A percentile compares a stretch with the other conserved stretches of the same genome.
These are phyloP conservation scores for Entomobrya proxima DNA, from an alignment of 2,888 invertebrate species.

Conservation along the genomic window DNA sequence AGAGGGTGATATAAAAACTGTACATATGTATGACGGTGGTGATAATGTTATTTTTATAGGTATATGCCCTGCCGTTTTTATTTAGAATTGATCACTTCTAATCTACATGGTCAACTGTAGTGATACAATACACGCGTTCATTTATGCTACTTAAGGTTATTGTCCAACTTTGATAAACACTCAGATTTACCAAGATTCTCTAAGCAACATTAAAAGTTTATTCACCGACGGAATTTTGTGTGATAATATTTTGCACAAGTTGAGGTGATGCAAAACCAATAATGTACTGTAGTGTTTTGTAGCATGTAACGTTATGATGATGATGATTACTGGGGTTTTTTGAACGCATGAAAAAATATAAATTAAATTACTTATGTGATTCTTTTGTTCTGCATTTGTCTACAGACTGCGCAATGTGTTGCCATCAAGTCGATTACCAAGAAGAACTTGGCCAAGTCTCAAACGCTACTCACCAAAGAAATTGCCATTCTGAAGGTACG, in stretches of 20 bases:
- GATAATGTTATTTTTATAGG: too few relatives aligned
- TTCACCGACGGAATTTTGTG: slow-evolving; percentile 23
- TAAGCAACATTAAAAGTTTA: slow-evolving; percentile 44
- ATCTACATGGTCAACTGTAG: neutral
- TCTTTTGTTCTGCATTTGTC: slow-evolving; percentile 79
- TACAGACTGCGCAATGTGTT: slow-evolving; percentile 80
- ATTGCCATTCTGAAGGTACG: slow-evolving; percentile 96
- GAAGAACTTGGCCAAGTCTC: slow-evolving; percentile 97
- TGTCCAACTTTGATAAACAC: slow-evolving; percentile 60
- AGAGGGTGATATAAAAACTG: too few relatives aligned
- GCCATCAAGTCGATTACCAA: slow-evolving; percentile 99
- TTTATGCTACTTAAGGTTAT: slow-evolving; percentile 56
- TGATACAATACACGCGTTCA: neutral
- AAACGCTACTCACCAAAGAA: slow-evolving; percentile 97
- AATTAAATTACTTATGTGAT: slow-evolving; percentile 55
- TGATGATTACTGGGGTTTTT: neutral
- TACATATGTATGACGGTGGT: too few relatives aligned
- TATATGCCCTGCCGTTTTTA: neutral
- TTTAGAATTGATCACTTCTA: neutral
- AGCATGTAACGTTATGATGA: neutral
- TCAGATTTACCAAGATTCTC: neutral
- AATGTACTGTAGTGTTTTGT: neutral
- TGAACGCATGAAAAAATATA: too few relatives aligned
- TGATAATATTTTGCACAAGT: neutral
- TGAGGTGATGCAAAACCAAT: neutral